Conservation (phyloP, 2,113 vertebrate species). For the Piprites chloris region DNA sequence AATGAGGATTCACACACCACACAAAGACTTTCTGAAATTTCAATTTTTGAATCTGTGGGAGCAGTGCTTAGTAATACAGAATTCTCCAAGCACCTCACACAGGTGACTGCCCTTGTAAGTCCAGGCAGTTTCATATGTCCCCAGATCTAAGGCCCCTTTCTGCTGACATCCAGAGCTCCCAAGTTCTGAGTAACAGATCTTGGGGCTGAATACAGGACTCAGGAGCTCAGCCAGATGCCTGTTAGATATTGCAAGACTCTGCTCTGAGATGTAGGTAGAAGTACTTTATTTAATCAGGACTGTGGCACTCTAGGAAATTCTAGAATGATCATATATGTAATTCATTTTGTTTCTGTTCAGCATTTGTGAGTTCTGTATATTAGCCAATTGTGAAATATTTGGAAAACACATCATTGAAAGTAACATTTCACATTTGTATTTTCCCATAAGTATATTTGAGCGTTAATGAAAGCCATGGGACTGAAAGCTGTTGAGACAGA, state of each 20-base stretch:
- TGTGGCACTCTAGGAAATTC: constrained; percentile 42
- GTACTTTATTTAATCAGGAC: constrained; percentile 35
- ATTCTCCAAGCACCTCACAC: background rate
- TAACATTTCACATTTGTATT: constrained; percentile 46
- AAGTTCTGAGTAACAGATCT: background rate
- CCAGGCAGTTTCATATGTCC: background rate
- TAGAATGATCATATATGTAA: background rate
- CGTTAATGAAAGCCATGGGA: constrained; percentile 51
- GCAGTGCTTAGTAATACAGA: background rate
- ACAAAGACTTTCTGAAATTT: background rate
- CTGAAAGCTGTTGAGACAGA: constrained; percentile 54
- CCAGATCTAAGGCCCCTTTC: background rate
- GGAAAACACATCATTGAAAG: constrained; percentile 46
- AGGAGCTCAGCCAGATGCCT: constrained; percentile 9
- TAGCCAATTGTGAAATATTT: constrained; percentile 50
- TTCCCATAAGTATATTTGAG: constrained; percentile 52
- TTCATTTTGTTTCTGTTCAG: constrained; percentile 23
- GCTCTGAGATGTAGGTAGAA: background rate
- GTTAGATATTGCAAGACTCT: background rate
- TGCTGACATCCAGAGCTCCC: background rate
- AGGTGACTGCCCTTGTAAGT: background rate
- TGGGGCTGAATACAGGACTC: background rate
- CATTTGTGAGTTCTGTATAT: background rate
- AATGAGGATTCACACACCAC: background rate
- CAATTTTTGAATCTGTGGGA: background rate